Evolutionary conservation across 2,888 invertebrate genomes (phyloP).

Genomic region (Eulithis prunata): DNA sequence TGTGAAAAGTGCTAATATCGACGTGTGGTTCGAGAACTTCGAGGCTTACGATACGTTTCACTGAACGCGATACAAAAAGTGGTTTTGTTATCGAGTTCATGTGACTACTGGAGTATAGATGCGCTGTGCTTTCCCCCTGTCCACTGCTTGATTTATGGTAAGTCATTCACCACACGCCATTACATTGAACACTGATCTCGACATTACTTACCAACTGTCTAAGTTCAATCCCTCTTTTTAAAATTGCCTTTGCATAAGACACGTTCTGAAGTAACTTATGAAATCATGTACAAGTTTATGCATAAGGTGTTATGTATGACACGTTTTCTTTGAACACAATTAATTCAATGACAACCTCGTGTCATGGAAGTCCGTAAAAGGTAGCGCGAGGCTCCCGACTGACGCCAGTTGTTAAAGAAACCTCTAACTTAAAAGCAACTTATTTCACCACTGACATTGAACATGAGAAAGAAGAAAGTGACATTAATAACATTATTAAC

Average conservation of each 20-base stretch:
- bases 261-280: slow-evolving; percentile 22
- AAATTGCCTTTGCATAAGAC: slow-evolving; percentile 21
- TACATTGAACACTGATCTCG: slow-evolving; percentile 36
- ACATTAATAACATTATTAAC: slow-evolving; percentile 62
- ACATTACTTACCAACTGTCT: slow-evolving; percentile 11
- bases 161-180: slow-evolving; percentile 56
- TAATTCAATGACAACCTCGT: slow-evolving; percentile 58
- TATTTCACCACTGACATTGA: slow-evolving; percentile 56
- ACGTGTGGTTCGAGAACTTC: slow-evolving; percentile 57
- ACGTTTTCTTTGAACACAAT: slow-evolving; percentile 50
- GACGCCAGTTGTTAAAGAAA: slow-evolving; percentile 37
- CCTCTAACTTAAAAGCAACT: slow-evolving; percentile 42
- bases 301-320: slow-evolving; percentile 30
- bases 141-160: slow-evolving; percentile 74
- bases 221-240: slow-evolving; percentile 27
- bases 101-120: slow-evolving; percentile 72
- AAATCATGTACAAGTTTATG: slow-evolving; percentile 43
- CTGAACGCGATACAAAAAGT: slow-evolving; percentile 72
- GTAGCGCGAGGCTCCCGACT: slow-evolving; percentile 42
- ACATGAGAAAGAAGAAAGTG: slow-evolving; percentile 64
- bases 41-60: slow-evolving; percentile 66
- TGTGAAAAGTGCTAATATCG: slow-evolving; percentile 75
- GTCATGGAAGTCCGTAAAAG: slow-evolving; percentile 55
- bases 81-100: slow-evolving; percentile 72
- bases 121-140: slow-evolving; percentile 68